These are phyloP conservation scores for Anser brachyrhynchus DNA, from an alignment of 2,113 vertebrate species.

Conservation along the genomic window DNA sequence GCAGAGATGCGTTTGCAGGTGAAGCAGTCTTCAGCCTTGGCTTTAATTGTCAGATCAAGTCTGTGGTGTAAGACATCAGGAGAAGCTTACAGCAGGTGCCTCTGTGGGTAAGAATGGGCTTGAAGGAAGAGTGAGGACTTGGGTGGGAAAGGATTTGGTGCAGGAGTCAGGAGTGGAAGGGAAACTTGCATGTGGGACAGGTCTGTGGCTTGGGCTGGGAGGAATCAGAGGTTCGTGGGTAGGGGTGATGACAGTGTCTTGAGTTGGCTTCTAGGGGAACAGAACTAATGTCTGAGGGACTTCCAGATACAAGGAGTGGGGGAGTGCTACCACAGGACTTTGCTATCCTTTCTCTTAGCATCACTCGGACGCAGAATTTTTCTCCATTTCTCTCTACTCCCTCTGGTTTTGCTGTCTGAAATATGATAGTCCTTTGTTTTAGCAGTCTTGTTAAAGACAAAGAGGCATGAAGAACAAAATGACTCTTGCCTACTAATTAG, in stretches of 20 bases:
- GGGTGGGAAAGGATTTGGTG: neutral
- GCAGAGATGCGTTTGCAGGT: neutral
- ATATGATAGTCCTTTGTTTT: neutral
- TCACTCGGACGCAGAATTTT: fast-evolving
- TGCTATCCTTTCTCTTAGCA: neutral
- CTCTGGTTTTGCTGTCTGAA: neutral
- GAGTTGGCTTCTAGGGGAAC: neutral
- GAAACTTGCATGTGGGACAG: neutral
- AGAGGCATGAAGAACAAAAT: neutral
- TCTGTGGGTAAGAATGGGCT: neutral
- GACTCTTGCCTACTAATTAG: neutral
- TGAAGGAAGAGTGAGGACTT: neutral
- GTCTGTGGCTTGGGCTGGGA: neutral
- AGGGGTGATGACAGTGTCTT: neutral
- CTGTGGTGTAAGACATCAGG: neutral
- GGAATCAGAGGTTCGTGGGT: fast-evolving
- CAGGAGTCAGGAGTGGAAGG: neutral
- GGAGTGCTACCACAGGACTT: neutral
- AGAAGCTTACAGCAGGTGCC: neutral
- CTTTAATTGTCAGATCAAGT: neutral
- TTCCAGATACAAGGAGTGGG: neutral
- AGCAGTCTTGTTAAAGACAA: neutral
- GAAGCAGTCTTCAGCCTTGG: neutral
- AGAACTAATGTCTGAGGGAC: neutral
- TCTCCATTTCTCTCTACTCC: neutral